Conservation (phyloP, 64 coral and sea anemone species). For the Pocillopora verrucosa region DNA sequence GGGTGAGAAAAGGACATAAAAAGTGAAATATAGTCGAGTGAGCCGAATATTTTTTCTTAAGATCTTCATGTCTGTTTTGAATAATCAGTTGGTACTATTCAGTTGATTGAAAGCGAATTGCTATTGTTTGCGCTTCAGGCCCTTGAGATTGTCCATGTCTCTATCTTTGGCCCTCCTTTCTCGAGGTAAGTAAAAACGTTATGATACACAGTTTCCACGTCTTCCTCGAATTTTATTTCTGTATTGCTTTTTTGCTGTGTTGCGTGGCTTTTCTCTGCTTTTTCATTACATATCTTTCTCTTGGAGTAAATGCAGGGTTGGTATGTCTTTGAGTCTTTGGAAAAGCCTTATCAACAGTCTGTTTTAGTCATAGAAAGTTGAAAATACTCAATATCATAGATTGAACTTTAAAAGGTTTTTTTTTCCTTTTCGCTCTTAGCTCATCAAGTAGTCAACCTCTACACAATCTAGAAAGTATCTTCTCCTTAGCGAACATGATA, state of each 20-base stretch:
- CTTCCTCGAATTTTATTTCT: neutral
- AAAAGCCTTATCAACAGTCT: no score
- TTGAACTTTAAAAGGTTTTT: neutral
- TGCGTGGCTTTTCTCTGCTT: no score
- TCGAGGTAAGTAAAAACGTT: neutral
- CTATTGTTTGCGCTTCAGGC: conserved; percentile 1
- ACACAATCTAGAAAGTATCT: neutral
- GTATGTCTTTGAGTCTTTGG: no score
- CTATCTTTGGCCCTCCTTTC: conserved; percentile 21
- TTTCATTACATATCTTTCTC: no score
- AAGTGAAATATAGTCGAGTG: no score
- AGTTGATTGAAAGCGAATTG: no score
- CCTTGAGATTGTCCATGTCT: conserved; percentile 7
- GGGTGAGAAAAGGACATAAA: no score
- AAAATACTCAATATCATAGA: neutral
- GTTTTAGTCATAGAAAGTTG: neutral
- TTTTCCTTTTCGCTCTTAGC: neutral
- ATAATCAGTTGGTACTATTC: no score
- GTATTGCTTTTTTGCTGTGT: no score
- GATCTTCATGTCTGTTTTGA: no score
- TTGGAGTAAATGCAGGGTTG: no score
- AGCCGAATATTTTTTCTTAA: no score
- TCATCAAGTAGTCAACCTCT: neutral
- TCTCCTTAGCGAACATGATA: conserved; percentile 70
- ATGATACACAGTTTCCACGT: neutral